Evolutionary conservation across 1,140 invertebrate genomes (phyloP), one percentile per base, ranked within the genome.

Genomic region (Eupristina koningsbergeri): DNA sequence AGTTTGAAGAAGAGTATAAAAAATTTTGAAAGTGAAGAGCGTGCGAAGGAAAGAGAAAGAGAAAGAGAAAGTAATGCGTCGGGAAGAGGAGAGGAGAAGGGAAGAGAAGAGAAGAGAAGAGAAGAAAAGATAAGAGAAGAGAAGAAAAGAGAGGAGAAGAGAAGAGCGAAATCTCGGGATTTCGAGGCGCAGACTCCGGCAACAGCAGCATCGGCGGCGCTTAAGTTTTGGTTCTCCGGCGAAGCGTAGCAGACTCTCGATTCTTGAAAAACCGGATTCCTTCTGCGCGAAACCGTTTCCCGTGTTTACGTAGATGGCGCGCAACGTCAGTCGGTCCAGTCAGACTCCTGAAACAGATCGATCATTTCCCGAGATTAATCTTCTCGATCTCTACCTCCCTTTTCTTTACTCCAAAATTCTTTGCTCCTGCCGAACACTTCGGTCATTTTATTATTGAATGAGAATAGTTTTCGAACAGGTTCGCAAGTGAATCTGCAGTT

Each of bases 211-310:
- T 45, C 45, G 61, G 71, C 78, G 67, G 78, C 69, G 77, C 83
- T 80, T 80, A 45, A 61, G 47, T 36, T 81, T 81, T 36, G 45
- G 69, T 64, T 80, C 83, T 73, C 81, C 76, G 61, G 47, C 75
- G 82, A 81, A 84, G 81, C 76, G 83, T 75, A 81, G 75, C 75
- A 77, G 85, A 85, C 86, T 85, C 88, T 88, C 89, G 90, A 92
- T 92, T 92, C 91, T 92, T 91, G 91, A 92, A 92, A 92, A 92
- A 92, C 92, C 92, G 91, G 92, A 92, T 92, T 91, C 88, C 89
- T 89, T 86, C 87, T 88, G 89, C 89, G 89, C 89, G 89, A 91
- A 91, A 91, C 80, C 86, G 90, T 91, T 91, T 92, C 89, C 90
- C 91, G 87, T 91, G 87, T 91, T 89, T 91, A 91, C 89, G 87